These are phyloP conservation scores for Camelus bactrianus DNA, from an alignment of 2,113 vertebrate species.

Conservation along the genomic window DNA sequence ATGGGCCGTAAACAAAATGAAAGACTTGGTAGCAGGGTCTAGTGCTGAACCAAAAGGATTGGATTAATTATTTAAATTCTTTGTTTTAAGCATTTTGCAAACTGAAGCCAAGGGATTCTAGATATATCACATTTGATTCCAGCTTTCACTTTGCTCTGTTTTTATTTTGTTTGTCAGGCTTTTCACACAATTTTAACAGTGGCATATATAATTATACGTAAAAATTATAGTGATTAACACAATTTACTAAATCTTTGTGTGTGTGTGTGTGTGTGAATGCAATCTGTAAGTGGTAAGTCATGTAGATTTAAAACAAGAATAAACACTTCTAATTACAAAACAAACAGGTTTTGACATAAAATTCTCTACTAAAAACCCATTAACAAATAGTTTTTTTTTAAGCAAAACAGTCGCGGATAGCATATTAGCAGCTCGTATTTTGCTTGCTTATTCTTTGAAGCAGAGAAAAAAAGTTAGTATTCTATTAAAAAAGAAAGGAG, in stretches of 20 bases:
- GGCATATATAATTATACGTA: constrained; percentile 57
- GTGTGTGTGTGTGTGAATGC: background rate
- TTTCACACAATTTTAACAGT: constrained; percentile 67
- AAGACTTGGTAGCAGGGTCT: background rate
- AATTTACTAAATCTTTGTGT: constrained; percentile 49
- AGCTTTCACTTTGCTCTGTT: constrained; percentile 30
- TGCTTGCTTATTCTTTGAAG: constrained; percentile 11
- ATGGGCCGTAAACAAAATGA: background rate
- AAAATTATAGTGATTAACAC: constrained; percentile 63
- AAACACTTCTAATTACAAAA: constrained; percentile 39
- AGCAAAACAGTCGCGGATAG: constrained; percentile 38
- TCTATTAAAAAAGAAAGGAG: constrained; percentile 23
- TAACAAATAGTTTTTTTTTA: constrained; percentile 50
- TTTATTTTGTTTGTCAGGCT: constrained; percentile 59
- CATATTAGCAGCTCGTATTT: constrained; percentile 54
- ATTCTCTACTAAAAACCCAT: background rate
- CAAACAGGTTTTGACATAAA: constrained; percentile 50
- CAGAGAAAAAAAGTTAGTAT: constrained; percentile 44
- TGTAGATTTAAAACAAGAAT: constrained; percentile 40
- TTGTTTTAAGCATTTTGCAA: constrained; percentile 53
- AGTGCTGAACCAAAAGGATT: background rate
- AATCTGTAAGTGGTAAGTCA: constrained; percentile 33
- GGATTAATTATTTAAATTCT: constrained; percentile 52
- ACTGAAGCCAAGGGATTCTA: background rate
- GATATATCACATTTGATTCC: constrained; percentile 5